A percentile compares a stretch with the other conserved stretches of the same genome.
phyloP scores from a whole-genome alignment of 2,888 invertebrate species.

The Agapostemon virescens region DNA sequence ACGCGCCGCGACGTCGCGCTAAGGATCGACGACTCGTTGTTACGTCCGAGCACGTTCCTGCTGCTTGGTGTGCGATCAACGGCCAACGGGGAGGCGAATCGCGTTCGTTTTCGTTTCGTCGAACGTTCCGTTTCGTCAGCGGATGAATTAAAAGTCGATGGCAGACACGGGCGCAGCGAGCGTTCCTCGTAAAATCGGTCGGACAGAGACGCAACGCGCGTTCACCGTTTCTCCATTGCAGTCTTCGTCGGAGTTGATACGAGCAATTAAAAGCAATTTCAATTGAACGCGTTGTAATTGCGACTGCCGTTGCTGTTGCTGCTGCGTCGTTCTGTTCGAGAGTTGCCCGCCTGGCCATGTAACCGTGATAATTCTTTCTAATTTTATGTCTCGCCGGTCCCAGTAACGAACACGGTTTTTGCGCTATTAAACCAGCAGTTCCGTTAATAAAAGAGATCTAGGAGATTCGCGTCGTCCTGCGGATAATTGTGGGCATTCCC shows the following conservation, averaged over 20 bases:
- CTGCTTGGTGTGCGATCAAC: not conserved
- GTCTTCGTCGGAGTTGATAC: not conserved
- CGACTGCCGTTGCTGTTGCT: no score
- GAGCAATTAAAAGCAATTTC: not conserved
- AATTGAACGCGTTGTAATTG: not conserved
- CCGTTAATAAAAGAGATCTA: constrained; percentile 6
- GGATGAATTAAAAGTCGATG: no score
- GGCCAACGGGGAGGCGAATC: not conserved
- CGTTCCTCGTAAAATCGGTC: no score
- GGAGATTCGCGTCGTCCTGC: not conserved
- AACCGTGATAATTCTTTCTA: constrained; percentile 4
- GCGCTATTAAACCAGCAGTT: constrained; percentile 1
- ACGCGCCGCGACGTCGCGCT: constrained; percentile 15
- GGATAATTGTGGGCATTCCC: not conserved
- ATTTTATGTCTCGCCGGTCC: not conserved
- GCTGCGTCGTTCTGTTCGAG: not conserved
- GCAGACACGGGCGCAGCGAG: no score
- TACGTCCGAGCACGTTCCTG: constrained; percentile 29
- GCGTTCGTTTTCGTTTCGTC: not conserved
- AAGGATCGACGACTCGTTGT: constrained; percentile 29
- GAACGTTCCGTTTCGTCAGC: no score
- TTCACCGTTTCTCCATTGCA: no score
- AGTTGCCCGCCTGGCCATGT: not conserved
- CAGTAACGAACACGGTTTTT: not conserved
- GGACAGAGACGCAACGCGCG: no score